Evolutionary conservation across 2,888 invertebrate species (phyloP), one percentile per base, ranked within the genome.

Genomic region (Leptinotarsa tumamoca): DNA sequence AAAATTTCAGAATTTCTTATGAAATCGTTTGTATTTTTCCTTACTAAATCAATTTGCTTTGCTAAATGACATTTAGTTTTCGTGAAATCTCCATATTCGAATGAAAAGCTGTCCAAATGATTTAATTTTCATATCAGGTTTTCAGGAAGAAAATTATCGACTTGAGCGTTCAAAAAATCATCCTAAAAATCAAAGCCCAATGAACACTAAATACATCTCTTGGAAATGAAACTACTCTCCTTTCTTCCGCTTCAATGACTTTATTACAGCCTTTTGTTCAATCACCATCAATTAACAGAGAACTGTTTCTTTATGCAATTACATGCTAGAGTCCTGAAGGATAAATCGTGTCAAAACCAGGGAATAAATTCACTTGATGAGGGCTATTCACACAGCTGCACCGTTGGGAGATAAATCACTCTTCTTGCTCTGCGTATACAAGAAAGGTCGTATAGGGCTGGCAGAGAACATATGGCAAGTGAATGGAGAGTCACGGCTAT

Each of bases 281-380:
- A 79, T 80, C 78, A 78, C 71, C 80, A 79, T 81, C 83, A 82
- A 83, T 83, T 83, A 82, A 81, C 78, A 76, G 74, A 77, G 79
- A 77, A 79, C 80, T 80, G 81, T 81, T 83, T 83, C 82, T 81
- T 83, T 82, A 82, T 81, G 81, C 81, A 82, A 83, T 83, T 83
- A 82, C 79, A 78, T 79, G 74, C 79, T 77, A 79, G 78, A 80
- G 73, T 68, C 67, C 33, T 69, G 80, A 63, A 50, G 78, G 78
- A 80, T 82, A 82, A 82, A 81, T 82, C 81, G 81, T 74, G 81
- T 80, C 81, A 80, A 82, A 81, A 81, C 82, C 82, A 81, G 81
- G 80, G 81, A 82, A 83, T 83, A 83, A 83, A 83, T 83, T 80
- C 79, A 79, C 77, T 80, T 83, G 83, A 83, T 83, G 83, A 83